Evolutionary conservation across 1,140 invertebrate genomes (phyloP).

Genomic region (Antheraea mylitta): DNA sequence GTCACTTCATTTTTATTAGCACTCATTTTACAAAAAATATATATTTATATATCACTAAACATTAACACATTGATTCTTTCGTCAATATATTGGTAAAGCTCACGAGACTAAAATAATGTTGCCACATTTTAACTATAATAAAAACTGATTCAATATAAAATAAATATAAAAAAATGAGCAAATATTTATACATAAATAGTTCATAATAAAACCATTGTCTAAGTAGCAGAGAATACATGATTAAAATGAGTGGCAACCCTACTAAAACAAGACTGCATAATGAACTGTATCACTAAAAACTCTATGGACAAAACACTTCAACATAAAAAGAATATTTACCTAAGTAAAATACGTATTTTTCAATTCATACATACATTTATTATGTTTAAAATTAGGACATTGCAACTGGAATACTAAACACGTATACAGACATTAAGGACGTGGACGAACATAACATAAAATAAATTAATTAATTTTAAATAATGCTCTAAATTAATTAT

Average conservation of each 20-base stretch:
- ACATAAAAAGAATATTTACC: neutral
- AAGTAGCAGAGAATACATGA: neutral
- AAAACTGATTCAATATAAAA: neutral
- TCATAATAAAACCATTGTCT: neutral
- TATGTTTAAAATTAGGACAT: too few species aligned
- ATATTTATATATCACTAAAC: neutral
- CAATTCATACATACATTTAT: neutral
- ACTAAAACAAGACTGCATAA: neutral
- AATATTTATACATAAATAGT: neutral
- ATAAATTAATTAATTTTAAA: conserved; percentile 28
- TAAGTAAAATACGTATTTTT: neutral
- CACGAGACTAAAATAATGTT: neutral
- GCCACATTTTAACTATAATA: neutral
- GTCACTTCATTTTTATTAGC: conserved; percentile 76
- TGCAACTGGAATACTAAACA: neutral
- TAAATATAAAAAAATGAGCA: neutral
- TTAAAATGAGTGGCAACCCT: neutral
- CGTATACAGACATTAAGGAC: conserved; percentile 7
- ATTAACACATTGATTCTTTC: neutral
- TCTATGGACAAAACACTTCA: neutral
- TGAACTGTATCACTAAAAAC: neutral
- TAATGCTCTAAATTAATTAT: neutral
- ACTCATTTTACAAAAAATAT: conserved; percentile 12
- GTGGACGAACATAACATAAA: conserved; percentile 25
- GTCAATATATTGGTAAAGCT: neutral